These are phyloP conservation scores for Gulo gulo DNA, from an alignment of 2,113 vertebrate species.

Conservation along the genomic window DNA sequence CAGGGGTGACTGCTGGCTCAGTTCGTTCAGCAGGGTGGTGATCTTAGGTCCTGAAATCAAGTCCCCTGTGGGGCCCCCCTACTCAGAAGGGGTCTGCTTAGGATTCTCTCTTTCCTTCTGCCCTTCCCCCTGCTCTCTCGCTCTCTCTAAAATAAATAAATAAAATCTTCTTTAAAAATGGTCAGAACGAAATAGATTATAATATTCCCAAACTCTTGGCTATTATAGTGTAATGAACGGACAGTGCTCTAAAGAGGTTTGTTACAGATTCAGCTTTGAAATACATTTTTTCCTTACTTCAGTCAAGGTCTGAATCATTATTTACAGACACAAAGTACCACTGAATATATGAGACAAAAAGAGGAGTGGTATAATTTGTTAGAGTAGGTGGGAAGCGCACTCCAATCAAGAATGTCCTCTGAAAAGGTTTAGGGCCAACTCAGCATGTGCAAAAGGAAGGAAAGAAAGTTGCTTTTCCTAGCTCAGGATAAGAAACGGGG, in stretches of 20 bases:
- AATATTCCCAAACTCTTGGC: neutral
- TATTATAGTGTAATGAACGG: neutral
- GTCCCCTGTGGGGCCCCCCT: fast-evolving
- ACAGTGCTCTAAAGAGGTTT: neutral
- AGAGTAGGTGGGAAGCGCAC: neutral
- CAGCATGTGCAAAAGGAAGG: neutral
- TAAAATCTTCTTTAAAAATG: neutral
- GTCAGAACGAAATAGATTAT: neutral
- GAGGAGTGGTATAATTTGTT: neutral
- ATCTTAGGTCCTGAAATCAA: neutral
- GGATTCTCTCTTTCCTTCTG: neutral
- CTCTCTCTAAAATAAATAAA: neutral
- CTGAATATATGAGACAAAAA: neutral
- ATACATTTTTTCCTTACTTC: neutral
- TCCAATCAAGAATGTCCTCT: neutral
- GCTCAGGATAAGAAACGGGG: neutral
- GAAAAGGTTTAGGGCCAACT: neutral
- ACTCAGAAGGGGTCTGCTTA: neutral
- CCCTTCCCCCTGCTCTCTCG: neutral
- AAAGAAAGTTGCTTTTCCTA: neutral
- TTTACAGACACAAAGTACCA: neutral
- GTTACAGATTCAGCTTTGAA: neutral
- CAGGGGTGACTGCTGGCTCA: neutral
- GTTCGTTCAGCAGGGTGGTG: neutral
- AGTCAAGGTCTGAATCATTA: neutral